phyloP scores from a whole-genome alignment of 2,888 invertebrate genomes.

The Brenthis daphne region DNA sequence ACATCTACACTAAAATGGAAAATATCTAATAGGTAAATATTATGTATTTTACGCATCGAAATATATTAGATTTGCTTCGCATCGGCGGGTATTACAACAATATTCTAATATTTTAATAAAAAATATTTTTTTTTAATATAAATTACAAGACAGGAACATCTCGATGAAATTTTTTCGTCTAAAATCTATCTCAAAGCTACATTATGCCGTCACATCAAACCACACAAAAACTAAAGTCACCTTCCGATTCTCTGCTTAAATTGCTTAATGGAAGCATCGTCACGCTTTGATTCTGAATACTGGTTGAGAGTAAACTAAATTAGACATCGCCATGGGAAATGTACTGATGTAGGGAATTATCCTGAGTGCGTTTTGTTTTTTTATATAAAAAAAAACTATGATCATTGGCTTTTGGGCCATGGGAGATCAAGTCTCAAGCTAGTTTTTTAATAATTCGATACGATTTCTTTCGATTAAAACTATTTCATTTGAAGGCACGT shows the following conservation, averaged over 20 bases:
- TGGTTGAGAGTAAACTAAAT: conserved; percentile 20
- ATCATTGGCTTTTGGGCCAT: not conserved
- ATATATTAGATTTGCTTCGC: no score
- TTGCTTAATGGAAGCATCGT: conserved; percentile 42
- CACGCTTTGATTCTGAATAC: conserved; percentile 41
- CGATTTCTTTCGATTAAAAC: no score
- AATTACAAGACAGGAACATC: no score
- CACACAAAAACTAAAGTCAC: conserved; percentile 50
- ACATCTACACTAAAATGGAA: no score
- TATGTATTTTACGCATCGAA: no score
- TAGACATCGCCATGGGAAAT: conserved; percentile 16
- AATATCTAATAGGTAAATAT: no score
- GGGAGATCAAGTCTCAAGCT: not conserved
- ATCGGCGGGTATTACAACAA: no score
- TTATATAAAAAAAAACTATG: not conserved
- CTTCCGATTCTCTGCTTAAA: conserved; percentile 41
- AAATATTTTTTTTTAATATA: no score
- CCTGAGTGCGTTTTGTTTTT: not conserved
- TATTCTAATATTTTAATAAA: no score
- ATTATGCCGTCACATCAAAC: conserved; percentile 51
- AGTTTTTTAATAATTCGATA: no score
- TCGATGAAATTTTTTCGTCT: no score
- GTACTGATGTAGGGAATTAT: not conserved
- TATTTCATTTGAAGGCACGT: no score
- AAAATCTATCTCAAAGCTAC: conserved; percentile 43